These are phyloP conservation scores for Hippocampus zosterae DNA, from an alignment of 2,113 vertebrate genomes.

Conservation along the genomic window DNA sequence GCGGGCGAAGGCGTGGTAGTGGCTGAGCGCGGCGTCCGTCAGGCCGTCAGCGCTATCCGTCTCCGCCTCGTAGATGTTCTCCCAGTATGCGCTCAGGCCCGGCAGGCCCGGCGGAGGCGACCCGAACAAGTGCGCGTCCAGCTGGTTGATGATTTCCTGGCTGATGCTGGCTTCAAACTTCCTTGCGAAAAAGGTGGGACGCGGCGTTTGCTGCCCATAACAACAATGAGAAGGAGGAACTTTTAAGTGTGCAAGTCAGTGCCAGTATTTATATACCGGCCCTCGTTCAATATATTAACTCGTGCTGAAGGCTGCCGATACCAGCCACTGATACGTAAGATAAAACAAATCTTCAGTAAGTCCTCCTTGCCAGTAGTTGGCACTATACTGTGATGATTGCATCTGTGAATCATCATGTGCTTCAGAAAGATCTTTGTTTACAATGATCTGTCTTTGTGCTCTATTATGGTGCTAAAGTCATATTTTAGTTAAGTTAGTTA, in stretches of 20 bases:
- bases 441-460: too few species aligned
- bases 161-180: constrained; percentile 96
- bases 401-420: too few species aligned
- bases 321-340: too few species aligned
- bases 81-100: constrained; percentile 90
- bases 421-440: too few species aligned
- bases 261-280: too few species aligned
- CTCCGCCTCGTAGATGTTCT: constrained; percentile 82
- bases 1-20: constrained; percentile 86
- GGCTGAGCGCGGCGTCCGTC: constrained; percentile 78
- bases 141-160: constrained; percentile 89
- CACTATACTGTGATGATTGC: not conserved
- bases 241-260: too few species aligned
- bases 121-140: constrained; percentile 89
- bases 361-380: too few species aligned
- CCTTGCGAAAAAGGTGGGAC: constrained; percentile 94
- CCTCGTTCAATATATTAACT: too few species aligned
- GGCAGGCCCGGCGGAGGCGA: constrained; percentile 68
- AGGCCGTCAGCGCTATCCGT: constrained; percentile 77
- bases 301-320: too few species aligned
- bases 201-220: constrained; percentile 80
- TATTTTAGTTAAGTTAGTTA: too few species aligned
- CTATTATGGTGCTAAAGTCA: too few species aligned
- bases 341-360: not conserved
- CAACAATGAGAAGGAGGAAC: not conserved